phyloP scores from a whole-genome alignment of 1,140 invertebrate genomes.

The Oncopeltus fasciatus region DNA sequence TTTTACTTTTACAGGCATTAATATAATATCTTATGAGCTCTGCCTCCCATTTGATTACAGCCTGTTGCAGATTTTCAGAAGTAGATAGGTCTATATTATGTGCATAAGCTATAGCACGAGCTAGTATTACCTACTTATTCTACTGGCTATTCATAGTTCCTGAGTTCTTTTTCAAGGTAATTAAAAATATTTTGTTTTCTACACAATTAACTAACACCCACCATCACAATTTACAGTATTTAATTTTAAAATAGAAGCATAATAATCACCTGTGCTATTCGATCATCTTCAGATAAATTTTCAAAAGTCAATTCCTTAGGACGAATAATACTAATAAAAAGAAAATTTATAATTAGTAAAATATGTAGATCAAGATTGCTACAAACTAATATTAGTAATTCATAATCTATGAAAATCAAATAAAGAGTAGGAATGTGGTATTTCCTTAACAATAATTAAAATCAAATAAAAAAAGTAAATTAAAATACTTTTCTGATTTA shows the following conservation, averaged over 20 bases:
- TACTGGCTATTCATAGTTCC: background rate
- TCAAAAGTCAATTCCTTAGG: constrained; percentile 5
- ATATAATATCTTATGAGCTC: no score
- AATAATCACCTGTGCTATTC: constrained; percentile 8
- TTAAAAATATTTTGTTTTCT: background rate
- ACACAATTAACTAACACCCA: background rate
- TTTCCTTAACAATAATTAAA: background rate
- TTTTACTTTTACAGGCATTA: no score
- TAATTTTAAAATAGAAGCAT: background rate
- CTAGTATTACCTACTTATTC: background rate
- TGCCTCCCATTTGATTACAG: no score
- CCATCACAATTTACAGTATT: background rate
- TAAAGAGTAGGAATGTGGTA: background rate
- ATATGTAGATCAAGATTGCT: background rate
- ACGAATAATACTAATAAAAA: background rate
- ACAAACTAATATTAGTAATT: background rate
- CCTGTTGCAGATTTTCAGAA: background rate
- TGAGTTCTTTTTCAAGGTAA: background rate
- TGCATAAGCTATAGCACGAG: background rate
- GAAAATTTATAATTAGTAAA: background rate
- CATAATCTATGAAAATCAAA: background rate
- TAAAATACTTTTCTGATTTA: background rate
- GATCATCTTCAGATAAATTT: constrained; percentile 15
- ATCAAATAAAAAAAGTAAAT: background rate
- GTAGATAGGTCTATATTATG: background rate